Evolutionary conservation across 2,797 vertebrate species (phyloP).

Genomic region (Gymnoscopelus braueri): DNA sequence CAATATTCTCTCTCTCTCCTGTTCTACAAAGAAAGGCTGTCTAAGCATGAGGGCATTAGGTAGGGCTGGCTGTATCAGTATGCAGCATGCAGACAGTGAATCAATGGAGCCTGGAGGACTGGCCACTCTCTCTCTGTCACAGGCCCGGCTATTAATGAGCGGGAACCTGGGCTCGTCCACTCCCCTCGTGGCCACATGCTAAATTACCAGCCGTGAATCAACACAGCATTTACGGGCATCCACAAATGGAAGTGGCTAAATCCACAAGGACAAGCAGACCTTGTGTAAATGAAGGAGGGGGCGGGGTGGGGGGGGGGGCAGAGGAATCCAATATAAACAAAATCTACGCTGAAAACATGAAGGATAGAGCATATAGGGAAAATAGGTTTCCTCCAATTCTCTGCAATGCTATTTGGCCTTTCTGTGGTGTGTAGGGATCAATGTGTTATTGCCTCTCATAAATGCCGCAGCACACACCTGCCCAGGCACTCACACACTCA

Average conservation of each 20-base stretch:
- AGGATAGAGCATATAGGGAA: slow-evolving; percentile 24
- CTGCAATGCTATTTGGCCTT: slow-evolving; percentile 40
- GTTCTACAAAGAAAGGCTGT: slow-evolving; percentile 34
- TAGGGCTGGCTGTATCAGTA: slow-evolving; percentile 68
- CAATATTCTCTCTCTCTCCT: slow-evolving; percentile 5
- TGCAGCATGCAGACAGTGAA: slow-evolving; percentile 66
- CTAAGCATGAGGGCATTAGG: slow-evolving; percentile 46
- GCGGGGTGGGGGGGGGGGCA: slow-evolving; percentile 28
- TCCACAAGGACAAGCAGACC: slow-evolving; percentile 85
- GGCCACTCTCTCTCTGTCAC: slow-evolving; percentile 70
- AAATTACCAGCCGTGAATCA: slow-evolving; percentile 89
- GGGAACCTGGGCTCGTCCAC: slow-evolving; percentile 73
- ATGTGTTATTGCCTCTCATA: slow-evolving; percentile 73
- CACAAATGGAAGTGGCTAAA: slow-evolving; percentile 87
- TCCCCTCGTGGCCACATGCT: slow-evolving; percentile 65
- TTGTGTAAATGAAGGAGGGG: slow-evolving; percentile 76
- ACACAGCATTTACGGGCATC: slow-evolving; percentile 86
- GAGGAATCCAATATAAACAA: slow-evolving; percentile 50
- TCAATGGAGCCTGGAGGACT: slow-evolving; percentile 82
- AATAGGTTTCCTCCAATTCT: slow-evolving; percentile 31
- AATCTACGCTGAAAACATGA: slow-evolving; percentile 15
- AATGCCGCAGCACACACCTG: slow-evolving; percentile 76
- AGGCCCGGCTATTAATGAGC: slow-evolving; percentile 80
- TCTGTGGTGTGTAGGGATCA: slow-evolving; percentile 74
- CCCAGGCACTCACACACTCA: slow-evolving; percentile 74